Conservation (phyloP, 1,140 invertebrate species). For the Aphidius ervi region DNA sequence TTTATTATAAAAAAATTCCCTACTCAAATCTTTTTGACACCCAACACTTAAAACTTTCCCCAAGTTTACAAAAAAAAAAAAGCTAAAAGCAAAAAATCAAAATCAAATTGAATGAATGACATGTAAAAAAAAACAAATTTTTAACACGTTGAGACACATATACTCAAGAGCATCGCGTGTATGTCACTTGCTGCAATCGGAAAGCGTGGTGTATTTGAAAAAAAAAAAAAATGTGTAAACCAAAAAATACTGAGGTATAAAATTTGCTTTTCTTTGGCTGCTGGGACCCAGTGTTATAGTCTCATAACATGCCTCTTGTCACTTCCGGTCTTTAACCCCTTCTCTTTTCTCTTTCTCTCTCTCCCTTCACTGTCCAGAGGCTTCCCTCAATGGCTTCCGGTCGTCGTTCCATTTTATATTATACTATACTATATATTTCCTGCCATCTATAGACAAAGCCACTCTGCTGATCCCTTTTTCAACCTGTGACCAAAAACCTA, state of each 20-base stretch:
- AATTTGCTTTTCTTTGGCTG: slow-evolving; percentile 27
- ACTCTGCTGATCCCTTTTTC: too few relatives aligned
- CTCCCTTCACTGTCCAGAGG: slow-evolving; percentile 26
- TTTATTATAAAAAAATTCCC: too few relatives aligned
- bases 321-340: too few relatives aligned
- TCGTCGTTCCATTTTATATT: slow-evolving; percentile 39
- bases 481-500: too few relatives aligned
- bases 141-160: slow-evolving; percentile 16
- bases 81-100: too few relatives aligned
- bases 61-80: too few relatives aligned
- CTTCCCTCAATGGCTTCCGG: slow-evolving; percentile 43
- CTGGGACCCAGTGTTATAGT: neutral
- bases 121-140: neutral
- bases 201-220: slow-evolving; percentile 34
- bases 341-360: neutral
- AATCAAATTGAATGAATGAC: too few relatives aligned
- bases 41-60: too few relatives aligned
- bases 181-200: slow-evolving; percentile 46
- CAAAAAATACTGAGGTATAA: slow-evolving; percentile 34
- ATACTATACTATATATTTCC: neutral
- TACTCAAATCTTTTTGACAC: too few relatives aligned
- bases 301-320: too few relatives aligned
- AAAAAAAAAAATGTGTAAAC: slow-evolving; percentile 8
- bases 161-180: slow-evolving; percentile 25
- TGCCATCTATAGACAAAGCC: too few relatives aligned